Conservation (phyloP, 2,797 vertebrate genomes). For the Myripristis jacobus region DNA sequence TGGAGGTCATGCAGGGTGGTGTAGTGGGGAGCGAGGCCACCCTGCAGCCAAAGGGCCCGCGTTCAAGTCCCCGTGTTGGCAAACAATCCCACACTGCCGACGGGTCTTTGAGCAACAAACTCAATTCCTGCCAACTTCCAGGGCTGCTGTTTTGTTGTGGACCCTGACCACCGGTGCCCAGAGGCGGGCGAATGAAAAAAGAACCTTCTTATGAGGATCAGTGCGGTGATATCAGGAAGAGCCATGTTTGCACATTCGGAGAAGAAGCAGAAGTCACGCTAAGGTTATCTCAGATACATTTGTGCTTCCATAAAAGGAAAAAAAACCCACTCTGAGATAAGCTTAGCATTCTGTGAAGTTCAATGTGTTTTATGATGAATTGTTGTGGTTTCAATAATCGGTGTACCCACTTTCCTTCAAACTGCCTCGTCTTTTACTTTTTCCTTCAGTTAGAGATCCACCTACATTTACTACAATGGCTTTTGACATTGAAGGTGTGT, state of each 20-base stretch:
- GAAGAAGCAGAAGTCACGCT: neutral
- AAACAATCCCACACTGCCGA: neutral
- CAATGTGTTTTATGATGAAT: no score
- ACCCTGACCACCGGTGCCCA: constrained; percentile 17
- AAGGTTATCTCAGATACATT: neutral
- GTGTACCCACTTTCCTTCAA: no score
- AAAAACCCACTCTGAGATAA: no score
- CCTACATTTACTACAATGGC: no score
- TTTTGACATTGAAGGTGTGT: no score
- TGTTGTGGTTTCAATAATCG: no score
- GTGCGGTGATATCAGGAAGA: constrained; percentile 2
- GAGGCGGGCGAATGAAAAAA: neutral
- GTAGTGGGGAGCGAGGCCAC: neutral
- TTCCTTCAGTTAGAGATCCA: no score
- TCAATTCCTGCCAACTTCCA: neutral
- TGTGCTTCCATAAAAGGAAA: no score
- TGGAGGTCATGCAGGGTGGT: constrained; percentile 19
- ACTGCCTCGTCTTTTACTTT: no score
- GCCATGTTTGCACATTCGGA: neutral
- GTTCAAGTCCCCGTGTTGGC: neutral
- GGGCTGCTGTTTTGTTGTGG: neutral
- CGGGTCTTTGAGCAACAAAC: neutral
- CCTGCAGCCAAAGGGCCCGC: neutral
- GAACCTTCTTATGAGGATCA: neutral
- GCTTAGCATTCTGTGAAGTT: no score